A percentile compares a stretch with the other conserved stretches of the same genome.
Conservation (phyloP, 64 coral and sea anemone genomes). For the Orbicella faveolata region DNA sequence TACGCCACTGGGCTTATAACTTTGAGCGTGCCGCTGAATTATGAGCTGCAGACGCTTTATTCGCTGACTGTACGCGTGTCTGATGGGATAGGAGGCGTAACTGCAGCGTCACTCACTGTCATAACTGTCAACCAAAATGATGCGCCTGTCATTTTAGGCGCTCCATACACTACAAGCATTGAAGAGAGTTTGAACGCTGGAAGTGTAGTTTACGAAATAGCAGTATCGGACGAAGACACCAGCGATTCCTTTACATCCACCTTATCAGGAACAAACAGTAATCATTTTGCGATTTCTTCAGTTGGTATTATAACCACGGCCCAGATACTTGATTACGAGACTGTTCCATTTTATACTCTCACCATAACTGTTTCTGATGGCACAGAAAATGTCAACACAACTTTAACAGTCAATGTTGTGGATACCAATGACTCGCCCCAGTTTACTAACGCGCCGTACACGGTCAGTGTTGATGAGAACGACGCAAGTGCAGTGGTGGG, state of each 20-base stretch:
- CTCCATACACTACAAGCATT: slow-evolving; percentile 3
- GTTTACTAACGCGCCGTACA: slow-evolving; percentile 34
- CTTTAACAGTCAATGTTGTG: slow-evolving; percentile 35
- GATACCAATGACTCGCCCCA: slow-evolving; percentile 55
- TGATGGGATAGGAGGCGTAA: slow-evolving; percentile 18
- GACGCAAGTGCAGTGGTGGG: not conserved
- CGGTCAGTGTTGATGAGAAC: slow-evolving; percentile 36
- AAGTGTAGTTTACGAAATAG: not conserved
- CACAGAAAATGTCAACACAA: slow-evolving; percentile 13
- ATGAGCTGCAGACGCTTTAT: not conserved
- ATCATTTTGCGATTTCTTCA: slow-evolving; percentile 21
- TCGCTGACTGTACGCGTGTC: slow-evolving; percentile 11
- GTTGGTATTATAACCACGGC: slow-evolving; percentile 43
- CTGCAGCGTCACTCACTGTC: slow-evolving; percentile 3
- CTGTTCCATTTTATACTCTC: slow-evolving; percentile 30
- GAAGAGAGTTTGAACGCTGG: slow-evolving; percentile 25
- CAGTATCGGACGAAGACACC: not conserved
- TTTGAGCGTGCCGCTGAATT: slow-evolving; percentile 4
- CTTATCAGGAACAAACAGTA: slow-evolving; percentile 24
- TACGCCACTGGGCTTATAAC: slow-evolving; percentile 8
- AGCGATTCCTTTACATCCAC: not conserved
- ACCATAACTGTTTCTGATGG: slow-evolving; percentile 40
- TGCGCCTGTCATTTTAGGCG: not conserved
- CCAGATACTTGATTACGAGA: slow-evolving; percentile 38
- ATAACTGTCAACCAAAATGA: slow-evolving; percentile 30